A percentile compares a stretch with the other conserved stretches of the same genome.
Evolutionary conservation across 2,797 vertebrate genomes (phyloP).

Genomic region (Oreortyx pictus): DNA sequence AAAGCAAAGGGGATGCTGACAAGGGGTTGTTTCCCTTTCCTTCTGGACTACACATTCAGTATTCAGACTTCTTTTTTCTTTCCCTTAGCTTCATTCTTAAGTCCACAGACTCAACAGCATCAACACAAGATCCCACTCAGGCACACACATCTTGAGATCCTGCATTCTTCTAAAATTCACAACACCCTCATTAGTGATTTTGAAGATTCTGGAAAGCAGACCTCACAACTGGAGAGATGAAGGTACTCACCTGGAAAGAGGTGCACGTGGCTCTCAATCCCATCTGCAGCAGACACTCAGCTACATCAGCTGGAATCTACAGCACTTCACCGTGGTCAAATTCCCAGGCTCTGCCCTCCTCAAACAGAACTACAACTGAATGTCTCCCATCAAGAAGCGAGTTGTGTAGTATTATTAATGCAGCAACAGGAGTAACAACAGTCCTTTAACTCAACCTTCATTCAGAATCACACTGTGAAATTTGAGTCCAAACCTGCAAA

Average conservation of each 20-base stretch:
- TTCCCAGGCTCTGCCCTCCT: not conserved
- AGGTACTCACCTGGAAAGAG: not conserved
- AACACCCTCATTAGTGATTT: not conserved
- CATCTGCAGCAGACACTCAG: accelerated
- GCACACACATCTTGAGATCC: not conserved
- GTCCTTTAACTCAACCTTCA: not conserved
- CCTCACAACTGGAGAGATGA: not conserved
- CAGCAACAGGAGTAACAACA: not conserved
- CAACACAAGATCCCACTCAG: not conserved
- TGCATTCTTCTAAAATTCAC: not conserved
- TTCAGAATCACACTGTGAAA: not conserved
- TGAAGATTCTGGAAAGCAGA: not conserved
- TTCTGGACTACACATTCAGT: not conserved
- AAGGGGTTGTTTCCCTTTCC: not conserved
- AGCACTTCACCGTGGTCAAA: not conserved
- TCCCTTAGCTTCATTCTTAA: not conserved
- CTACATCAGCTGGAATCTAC: not conserved
- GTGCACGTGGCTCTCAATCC: not conserved
- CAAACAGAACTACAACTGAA: not conserved
- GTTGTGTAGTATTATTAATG: no score
- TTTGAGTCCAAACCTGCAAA: not conserved
- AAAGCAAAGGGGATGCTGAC: not conserved
- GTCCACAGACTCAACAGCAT: not conserved
- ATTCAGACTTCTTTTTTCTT: not conserved
- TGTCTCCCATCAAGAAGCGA: not conserved